Conservation (phyloP, 2,888 invertebrate species). For the Ellobium chinense region DNA sequence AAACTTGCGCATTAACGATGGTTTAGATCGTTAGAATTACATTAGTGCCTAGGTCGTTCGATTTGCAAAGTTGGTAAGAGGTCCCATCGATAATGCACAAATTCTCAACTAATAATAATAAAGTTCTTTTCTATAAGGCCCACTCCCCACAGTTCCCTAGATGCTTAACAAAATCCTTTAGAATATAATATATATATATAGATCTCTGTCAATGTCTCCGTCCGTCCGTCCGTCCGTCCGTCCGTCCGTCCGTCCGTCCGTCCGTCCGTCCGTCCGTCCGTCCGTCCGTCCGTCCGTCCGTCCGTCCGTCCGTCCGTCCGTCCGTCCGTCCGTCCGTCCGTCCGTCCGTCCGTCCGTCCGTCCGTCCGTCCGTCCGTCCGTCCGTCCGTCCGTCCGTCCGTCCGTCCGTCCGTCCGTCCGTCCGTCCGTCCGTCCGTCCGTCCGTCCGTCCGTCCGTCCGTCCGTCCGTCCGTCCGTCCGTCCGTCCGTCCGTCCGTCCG, state of each 20-base stretch:
- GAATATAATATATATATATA: too few relatives aligned
- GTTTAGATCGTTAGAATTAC: too few relatives aligned
- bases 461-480: background rate
- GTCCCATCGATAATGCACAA: too few relatives aligned
- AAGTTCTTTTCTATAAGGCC: too few relatives aligned
- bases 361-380: conserved; percentile 1
- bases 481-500: conserved; percentile 2
- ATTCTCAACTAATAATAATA: too few relatives aligned
- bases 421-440: background rate
- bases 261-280: background rate
- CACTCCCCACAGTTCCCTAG: too few relatives aligned
- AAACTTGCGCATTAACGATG: too few relatives aligned
- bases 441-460: background rate
- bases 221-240: conserved; percentile 6
- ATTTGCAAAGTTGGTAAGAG: too few relatives aligned
- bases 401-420: background rate
- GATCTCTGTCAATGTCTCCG: too few relatives aligned
- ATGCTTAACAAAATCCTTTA: too few relatives aligned
- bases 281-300: conserved; percentile 4
- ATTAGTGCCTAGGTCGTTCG: too few relatives aligned
- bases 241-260: conserved; percentile 8
- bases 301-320: background rate
- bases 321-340: conserved; percentile 1
- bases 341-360: conserved; percentile 1
- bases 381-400: background rate